A percentile compares a stretch with the other conserved stretches of the same genome.
Evolutionary conservation across 2,888 invertebrate genomes (phyloP).

Genomic region (Agonopterix subpropinquella): DNA sequence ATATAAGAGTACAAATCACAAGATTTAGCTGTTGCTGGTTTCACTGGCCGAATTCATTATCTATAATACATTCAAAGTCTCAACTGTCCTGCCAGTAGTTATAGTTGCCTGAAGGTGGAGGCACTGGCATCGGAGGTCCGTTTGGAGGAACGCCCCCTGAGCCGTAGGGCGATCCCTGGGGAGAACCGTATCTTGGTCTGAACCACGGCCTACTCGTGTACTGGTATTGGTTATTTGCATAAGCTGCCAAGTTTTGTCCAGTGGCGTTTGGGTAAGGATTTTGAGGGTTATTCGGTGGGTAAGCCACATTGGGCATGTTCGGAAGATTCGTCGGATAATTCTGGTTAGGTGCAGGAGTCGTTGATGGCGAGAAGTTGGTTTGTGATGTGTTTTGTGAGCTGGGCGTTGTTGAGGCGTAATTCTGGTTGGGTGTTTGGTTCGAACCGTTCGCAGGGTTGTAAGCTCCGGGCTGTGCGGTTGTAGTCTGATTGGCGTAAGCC

Average conservation of each 20-base stretch:
- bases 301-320: conserved; percentile 49
- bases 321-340: conserved; percentile 44
- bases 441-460: conserved; percentile 49
- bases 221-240: conserved; percentile 63
- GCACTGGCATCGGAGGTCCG: conserved; percentile 54
- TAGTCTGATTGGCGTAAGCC: conserved; percentile 37
- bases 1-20: neutral
- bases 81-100: conserved; percentile 71
- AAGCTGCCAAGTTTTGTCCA: conserved; percentile 65
- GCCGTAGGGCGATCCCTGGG: conserved; percentile 59
- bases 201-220: conserved; percentile 67
- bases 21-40: neutral
- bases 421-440: conserved; percentile 37
- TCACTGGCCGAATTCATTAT: conserved; percentile 28
- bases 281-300: conserved; percentile 39
- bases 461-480: conserved; percentile 42
- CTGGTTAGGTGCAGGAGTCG: conserved; percentile 57
- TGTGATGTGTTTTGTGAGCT: conserved; percentile 47
- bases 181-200: conserved; percentile 59
- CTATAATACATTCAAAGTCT: conserved; percentile 33
- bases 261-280: conserved; percentile 67
- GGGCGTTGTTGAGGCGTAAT: conserved; percentile 38
- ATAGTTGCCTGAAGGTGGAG: conserved; percentile 57
- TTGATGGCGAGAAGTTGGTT: conserved; percentile 53
- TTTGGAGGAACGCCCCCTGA: conserved; percentile 40